Evolutionary conservation across 2,797 vertebrate species (phyloP).

Genomic region (Podargus strigoides): DNA sequence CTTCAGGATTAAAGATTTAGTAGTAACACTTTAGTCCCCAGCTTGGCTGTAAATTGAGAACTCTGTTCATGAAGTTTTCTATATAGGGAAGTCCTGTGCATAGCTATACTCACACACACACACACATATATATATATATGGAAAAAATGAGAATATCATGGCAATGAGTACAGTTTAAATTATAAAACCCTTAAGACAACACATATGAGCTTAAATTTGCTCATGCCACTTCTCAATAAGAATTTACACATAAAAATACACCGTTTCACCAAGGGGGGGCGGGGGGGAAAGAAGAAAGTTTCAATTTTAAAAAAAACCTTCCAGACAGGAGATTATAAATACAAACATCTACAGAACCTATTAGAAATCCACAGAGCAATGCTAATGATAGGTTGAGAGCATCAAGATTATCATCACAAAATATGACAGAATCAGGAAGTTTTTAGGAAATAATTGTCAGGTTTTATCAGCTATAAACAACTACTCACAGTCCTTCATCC

Average conservation of each 20-base stretch:
- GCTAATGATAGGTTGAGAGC: neutral
- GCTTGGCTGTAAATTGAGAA: neutral
- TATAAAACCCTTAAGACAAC: neutral
- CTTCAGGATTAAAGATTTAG: neutral
- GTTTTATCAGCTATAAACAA: neutral
- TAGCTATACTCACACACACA: no score
- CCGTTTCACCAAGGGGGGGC: no score
- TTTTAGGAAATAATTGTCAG: neutral
- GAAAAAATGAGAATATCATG: neutral
- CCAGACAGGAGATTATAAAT: neutral
- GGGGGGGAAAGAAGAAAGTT: rapidly evolving
- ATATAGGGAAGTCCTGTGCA: neutral
- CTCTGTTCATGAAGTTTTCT: neutral
- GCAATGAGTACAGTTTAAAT: neutral
- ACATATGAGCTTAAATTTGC: neutral
- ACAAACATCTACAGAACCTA: neutral
- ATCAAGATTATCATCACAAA: neutral
- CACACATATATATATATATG: neutral
- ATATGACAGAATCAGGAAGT: neutral
- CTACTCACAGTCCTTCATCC: neutral
- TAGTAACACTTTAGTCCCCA: neutral
- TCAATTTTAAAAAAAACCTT: neutral
- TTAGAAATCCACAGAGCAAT: neutral
- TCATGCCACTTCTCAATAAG: neutral
- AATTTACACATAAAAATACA: neutral